Conservation (phyloP, 1,140 invertebrate species). For the Ostrea edulis region DNA sequence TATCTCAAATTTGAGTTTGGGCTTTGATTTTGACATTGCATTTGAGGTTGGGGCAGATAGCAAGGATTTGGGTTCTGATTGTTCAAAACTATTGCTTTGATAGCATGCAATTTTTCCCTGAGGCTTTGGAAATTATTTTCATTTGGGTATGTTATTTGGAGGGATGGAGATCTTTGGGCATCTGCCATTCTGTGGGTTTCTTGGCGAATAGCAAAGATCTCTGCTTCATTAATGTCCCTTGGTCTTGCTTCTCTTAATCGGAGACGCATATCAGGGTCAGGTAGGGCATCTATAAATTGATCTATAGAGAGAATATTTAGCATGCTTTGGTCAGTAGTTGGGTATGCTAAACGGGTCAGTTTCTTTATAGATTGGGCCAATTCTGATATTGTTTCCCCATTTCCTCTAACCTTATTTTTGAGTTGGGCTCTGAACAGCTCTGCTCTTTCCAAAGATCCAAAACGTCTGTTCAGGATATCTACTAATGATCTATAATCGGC, state of each 20-base stretch:
- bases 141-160: too few relatives aligned
- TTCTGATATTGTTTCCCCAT: slow-evolving; percentile 32
- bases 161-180: too few relatives aligned
- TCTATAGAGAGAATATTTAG: slow-evolving; percentile 20
- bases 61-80: too few relatives aligned
- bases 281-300: slow-evolving; percentile 48
- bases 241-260: slow-evolving; percentile 19
- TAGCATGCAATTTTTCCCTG: too few relatives aligned
- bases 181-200: slow-evolving; percentile 45
- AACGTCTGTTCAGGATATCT: slow-evolving; percentile 31
- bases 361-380: slow-evolving; percentile 48
- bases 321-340: background rate
- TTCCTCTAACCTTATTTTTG: slow-evolving; percentile 25
- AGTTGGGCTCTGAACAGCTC: slow-evolving; percentile 43
- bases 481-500: slow-evolving; percentile 37
- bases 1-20: too few relatives aligned
- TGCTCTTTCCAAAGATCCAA: slow-evolving; percentile 31
- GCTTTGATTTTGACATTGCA: too few relatives aligned
- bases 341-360: slow-evolving; percentile 46
- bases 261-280: slow-evolving; percentile 39
- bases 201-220: slow-evolving; percentile 31
- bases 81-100: too few relatives aligned
- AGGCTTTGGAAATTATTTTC: too few relatives aligned
- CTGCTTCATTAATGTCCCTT: slow-evolving; percentile 40
- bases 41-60: too few relatives aligned